phyloP scores from a whole-genome alignment of 2,113 vertebrate species.

The Petroica traversi region DNA sequence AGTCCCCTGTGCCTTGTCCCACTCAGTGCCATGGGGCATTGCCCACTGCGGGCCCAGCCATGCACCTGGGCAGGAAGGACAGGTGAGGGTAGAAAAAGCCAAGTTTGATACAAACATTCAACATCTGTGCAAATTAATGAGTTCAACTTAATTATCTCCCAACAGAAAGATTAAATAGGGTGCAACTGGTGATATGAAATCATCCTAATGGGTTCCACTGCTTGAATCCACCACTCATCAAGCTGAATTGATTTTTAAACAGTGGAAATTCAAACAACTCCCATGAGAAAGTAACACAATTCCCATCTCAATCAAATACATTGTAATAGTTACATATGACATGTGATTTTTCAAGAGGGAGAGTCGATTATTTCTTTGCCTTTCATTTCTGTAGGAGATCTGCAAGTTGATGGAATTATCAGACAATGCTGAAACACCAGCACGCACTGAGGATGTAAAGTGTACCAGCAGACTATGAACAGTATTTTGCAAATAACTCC shows the following conservation, averaged over 20 bases:
- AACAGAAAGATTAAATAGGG: constrained; percentile 42
- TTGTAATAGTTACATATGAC: constrained; percentile 46
- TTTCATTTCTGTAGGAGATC: not conserved
- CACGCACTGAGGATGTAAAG: not conserved
- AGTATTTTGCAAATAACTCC: not conserved
- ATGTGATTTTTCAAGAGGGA: constrained; percentile 26
- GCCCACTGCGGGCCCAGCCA: not conserved
- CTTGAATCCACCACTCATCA: constrained; percentile 39
- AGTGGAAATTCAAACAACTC: constrained; percentile 53
- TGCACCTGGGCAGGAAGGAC: not conserved
- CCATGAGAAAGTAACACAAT: constrained; percentile 46
- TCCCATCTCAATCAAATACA: constrained; percentile 55
- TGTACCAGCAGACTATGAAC: not conserved
- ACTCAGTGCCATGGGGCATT: fast-evolving
- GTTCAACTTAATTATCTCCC: constrained; percentile 35
- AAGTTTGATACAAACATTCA: not conserved
- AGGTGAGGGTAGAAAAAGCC: not conserved
- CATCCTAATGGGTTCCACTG: constrained; percentile 28
- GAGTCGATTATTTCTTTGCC: not conserved
- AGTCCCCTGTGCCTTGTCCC: no score
- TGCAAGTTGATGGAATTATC: not conserved
- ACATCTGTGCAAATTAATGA: constrained; percentile 27
- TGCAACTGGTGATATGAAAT: constrained; percentile 32
- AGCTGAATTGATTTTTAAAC: constrained; percentile 56
- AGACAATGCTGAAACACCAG: not conserved